Conservation (phyloP, 2,113 vertebrate genomes). For the Nipponia nippon region DNA sequence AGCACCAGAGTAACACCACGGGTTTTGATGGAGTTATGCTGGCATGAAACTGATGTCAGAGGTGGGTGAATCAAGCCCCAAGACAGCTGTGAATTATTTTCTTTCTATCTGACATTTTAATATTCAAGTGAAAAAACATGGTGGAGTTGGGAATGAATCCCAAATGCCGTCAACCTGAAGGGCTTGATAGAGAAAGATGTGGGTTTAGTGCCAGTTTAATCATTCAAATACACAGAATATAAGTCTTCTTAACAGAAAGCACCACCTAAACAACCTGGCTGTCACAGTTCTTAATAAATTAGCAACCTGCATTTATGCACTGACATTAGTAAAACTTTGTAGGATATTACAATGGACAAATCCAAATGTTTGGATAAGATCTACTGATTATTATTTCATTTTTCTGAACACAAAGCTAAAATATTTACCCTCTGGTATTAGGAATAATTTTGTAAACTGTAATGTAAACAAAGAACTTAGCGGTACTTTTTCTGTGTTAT, state of each 20-base stretch:
- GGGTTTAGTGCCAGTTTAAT: not conserved
- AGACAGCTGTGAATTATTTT: not conserved
- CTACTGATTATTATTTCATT: not conserved
- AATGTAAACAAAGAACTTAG: not conserved
- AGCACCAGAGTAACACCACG: not conserved
- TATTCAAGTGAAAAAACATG: not conserved
- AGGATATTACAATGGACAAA: not conserved
- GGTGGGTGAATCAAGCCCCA: not conserved
- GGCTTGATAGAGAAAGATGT: not conserved
- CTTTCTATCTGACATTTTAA: not conserved
- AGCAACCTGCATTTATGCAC: not conserved
- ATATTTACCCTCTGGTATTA: not conserved
- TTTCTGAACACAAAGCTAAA: not conserved
- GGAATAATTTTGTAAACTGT: constrained; percentile 4
- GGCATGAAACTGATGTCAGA: not conserved
- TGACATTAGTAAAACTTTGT: not conserved
- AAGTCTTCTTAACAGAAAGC: not conserved
- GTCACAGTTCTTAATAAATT: not conserved
- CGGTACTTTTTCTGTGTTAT: not conserved
- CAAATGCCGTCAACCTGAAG: not conserved
- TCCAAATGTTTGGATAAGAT: constrained; percentile 4
- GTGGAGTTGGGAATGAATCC: not conserved
- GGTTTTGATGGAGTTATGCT: not conserved
- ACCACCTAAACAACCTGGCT: not conserved
- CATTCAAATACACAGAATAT: not conserved